phyloP scores from a whole-genome alignment of 2,888 invertebrate genomes.

The Pseudococcus jackbeardsleyi region DNA sequence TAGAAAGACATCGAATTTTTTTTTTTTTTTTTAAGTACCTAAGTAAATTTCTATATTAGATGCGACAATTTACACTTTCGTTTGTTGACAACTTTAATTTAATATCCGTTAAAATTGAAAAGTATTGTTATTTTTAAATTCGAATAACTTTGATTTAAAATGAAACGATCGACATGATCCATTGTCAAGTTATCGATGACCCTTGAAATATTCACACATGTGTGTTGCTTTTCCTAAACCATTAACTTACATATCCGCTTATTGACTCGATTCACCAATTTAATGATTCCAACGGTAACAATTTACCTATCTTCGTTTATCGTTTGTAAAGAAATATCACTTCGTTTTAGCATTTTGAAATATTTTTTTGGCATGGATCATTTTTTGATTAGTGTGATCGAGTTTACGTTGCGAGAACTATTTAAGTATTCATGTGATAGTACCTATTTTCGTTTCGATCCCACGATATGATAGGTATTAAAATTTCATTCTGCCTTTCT shows the following conservation, averaged over 20 bases:
- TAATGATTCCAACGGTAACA: not conserved
- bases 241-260: conserved; percentile 2
- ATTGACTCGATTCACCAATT: not conserved
- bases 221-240: not conserved
- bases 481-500: conserved; percentile 11
- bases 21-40: too few relatives aligned
- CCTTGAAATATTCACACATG: not conserved
- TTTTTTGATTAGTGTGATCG: not conserved
- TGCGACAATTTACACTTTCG: too few relatives aligned
- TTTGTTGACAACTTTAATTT: too few relatives aligned
- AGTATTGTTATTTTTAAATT: not conserved
- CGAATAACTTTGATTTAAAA: not conserved
- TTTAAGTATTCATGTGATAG: conserved; percentile 31
- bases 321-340: conserved; percentile 9
- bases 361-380: not conserved
- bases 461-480: not conserved
- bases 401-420: conserved; percentile 5
- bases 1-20: too few relatives aligned
- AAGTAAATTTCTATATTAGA: too few relatives aligned
- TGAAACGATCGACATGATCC: not conserved
- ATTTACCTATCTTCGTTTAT: not conserved
- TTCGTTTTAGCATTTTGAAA: not conserved
- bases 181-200: not conserved
- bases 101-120: too few relatives aligned
- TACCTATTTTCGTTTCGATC: conserved; percentile 29